Percentiles rank a stretch among this genome's conserved stretches.
Evolutionary conservation across 2,113 vertebrate species (phyloP).

Genomic region (Syrrhaptes paradoxus): DNA sequence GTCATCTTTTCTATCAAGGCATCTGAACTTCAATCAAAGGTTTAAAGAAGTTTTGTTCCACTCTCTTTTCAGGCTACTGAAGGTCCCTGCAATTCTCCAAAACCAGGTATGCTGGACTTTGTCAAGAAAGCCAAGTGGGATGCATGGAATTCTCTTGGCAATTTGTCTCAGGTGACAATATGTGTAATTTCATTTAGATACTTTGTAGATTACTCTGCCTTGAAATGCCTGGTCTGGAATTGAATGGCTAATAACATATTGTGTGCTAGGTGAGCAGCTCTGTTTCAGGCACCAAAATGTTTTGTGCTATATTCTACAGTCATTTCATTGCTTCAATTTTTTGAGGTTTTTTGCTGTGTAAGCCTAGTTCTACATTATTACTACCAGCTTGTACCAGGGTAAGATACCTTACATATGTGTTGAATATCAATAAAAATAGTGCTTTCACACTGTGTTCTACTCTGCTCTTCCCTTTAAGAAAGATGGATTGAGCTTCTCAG

Average conservation of each 20-base stretch:
- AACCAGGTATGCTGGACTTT: slow-evolving; percentile 89
- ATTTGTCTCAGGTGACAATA: slow-evolving; percentile 80
- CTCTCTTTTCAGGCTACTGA: slow-evolving; percentile 81
- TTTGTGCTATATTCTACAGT: not conserved
- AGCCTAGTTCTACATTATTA: not conserved
- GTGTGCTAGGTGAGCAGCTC: not conserved
- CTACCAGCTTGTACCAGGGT: not conserved
- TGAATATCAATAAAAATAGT: not conserved
- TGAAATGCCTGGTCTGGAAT: not conserved
- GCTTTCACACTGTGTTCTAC: not conserved
- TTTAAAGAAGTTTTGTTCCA: not conserved
- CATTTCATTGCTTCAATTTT: not conserved
- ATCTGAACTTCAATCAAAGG: not conserved
- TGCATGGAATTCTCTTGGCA: slow-evolving; percentile 87
- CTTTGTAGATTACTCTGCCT: not conserved
- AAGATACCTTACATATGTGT: not conserved
- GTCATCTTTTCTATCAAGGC: not conserved
- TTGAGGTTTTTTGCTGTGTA: not conserved
- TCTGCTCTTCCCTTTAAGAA: not conserved
- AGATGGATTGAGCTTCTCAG: not conserved
- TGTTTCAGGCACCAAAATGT: not conserved
- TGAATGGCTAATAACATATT: not conserved
- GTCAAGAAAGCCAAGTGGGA: slow-evolving; percentile 93
- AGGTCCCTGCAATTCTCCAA: slow-evolving; percentile 86
- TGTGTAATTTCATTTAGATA: not conserved